phyloP scores from a whole-genome alignment of 2,888 invertebrate genomes.

The Melanophora roralis region DNA sequence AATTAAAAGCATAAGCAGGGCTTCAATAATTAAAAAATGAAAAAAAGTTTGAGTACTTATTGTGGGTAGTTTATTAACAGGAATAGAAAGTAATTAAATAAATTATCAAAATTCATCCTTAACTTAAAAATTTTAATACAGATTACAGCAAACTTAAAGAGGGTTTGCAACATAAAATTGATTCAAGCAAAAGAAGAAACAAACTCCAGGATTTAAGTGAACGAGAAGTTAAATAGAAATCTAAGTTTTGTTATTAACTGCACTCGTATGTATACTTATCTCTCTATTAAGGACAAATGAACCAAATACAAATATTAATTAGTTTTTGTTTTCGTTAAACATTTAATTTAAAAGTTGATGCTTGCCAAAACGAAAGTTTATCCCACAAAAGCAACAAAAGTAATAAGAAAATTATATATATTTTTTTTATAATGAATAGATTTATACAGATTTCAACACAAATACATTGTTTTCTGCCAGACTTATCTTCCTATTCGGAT shows the following conservation, averaged over 20 bases:
- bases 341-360: conserved; percentile 49
- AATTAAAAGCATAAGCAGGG: too few relatives aligned
- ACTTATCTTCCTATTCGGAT: background rate
- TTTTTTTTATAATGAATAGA: too few relatives aligned
- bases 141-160: background rate
- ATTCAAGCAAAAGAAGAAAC: background rate
- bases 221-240: too few relatives aligned
- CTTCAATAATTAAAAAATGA: too few relatives aligned
- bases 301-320: conserved; percentile 44
- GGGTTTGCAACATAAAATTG: background rate
- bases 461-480: background rate
- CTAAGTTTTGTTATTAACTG: too few relatives aligned
- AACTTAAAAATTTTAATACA: background rate
- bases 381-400: background rate
- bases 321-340: conserved; percentile 42
- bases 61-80: too few relatives aligned
- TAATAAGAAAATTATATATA: background rate
- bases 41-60: too few relatives aligned
- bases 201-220: background rate
- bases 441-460: conserved; percentile 19
- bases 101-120: too few relatives aligned
- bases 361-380: background rate
- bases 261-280: too few relatives aligned
- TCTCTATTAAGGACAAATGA: background rate
- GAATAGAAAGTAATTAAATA: too few relatives aligned